Conservation (phyloP, 2,797 vertebrate genomes). For the Dendrocincla fuliginosa region DNA sequence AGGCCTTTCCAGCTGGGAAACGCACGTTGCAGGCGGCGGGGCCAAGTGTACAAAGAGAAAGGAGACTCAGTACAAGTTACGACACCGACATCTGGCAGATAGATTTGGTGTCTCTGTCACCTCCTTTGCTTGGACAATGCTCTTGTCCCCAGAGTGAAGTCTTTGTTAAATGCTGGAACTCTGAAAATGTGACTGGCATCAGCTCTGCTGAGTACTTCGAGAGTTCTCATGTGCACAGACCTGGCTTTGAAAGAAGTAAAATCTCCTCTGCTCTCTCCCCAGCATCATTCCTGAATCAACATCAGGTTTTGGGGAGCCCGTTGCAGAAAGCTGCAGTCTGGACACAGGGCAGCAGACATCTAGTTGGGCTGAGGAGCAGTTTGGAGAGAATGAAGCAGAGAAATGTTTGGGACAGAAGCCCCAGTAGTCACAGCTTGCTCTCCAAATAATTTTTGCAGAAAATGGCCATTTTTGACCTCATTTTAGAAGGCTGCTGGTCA, state of each 20-base stretch:
- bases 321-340: background rate
- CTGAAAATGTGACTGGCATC: slow-evolving; percentile 34
- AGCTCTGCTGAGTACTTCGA: background rate
- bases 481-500: background rate
- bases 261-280: background rate
- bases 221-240: background rate
- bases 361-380: background rate
- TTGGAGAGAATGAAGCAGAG: background rate
- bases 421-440: background rate
- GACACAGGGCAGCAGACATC: background rate
- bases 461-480: background rate
- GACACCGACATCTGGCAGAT: slow-evolving; percentile 60
- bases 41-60: slow-evolving; percentile 39
- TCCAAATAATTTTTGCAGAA: background rate
- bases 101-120: slow-evolving; percentile 38
- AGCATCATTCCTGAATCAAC: background rate
- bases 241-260: background rate
- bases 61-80: background rate
- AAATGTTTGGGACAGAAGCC: background rate
- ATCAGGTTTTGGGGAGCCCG: background rate
- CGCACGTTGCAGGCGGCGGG: background rate
- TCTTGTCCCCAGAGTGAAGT: slow-evolving; percentile 44
- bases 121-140: slow-evolving; percentile 50
- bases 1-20: slow-evolving; percentile 59
- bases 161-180: slow-evolving; percentile 26